Base-by-base conservation (phyloP, 2,888 invertebrate genomes). In the Theristus sp. region DNA sequence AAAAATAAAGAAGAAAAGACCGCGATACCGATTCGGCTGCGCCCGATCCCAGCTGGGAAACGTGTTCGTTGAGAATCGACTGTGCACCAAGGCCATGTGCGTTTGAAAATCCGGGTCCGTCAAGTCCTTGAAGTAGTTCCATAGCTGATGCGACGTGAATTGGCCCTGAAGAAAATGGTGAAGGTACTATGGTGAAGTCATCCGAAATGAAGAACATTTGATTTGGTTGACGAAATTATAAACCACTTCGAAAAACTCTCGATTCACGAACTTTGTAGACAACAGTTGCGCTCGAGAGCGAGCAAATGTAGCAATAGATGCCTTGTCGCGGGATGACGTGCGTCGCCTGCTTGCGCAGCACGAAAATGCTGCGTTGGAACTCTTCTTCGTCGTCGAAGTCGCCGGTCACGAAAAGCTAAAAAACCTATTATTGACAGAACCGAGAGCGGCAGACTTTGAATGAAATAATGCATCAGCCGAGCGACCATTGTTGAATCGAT, bases 41-140 rank as follows among this genome's bases (percentile, higher is more conserved):
- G 98, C 96, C 69, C 96, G 81, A 77, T 96, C 94, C 98, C 98
- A 98, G 74, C 89, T 91, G 24, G 98, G 98, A 75, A 98, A 98
- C 29, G 98, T 98, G 78, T 98, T 98, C 65, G 98, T 98, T 22
- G 96, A 96, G 80, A 98, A 98, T 66, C 98, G 82, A 52, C 94
- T 94, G 76, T 98, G 98, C 10, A 98, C 93, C 74, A 98, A 77
- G 53, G 96, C 90, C 75, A 98, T 77, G 77, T 96, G 93, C 1
- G 93, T 90, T 70, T 89, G 86, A 78, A 87, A 98, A 28, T 76
- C 75, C 1, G 78, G 75, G 67, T 74, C 66, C n/a, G 64, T 64
- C 59, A 85, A 75, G 71, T 85, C 85, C 60, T 75, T 72, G 71
- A 81, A 85, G 72, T 84, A 85, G 25, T 82, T 80, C 86, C 87